phyloP scores from a whole-genome alignment of 2,797 vertebrate species.

The Valencia hispanica region DNA sequence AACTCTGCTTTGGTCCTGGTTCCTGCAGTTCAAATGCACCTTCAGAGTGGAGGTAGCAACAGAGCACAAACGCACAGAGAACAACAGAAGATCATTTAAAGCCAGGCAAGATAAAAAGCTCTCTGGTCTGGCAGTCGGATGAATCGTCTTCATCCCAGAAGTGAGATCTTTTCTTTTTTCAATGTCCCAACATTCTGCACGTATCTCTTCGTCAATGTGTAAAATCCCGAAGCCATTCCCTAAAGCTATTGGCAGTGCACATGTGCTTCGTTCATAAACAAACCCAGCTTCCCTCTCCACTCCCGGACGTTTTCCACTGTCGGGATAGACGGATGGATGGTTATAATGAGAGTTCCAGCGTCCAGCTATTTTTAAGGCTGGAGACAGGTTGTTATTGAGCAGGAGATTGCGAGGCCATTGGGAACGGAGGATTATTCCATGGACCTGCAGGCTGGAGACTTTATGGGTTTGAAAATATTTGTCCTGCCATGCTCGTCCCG shows the following conservation, averaged over 20 bases:
- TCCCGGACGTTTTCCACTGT: conserved; percentile 70
- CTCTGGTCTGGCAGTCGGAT: not conserved
- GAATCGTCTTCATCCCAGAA: not conserved
- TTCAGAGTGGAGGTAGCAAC: not conserved
- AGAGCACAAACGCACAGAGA: too few species aligned
- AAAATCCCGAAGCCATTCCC: conserved; percentile 44
- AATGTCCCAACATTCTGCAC: conserved; percentile 4
- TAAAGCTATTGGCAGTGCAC: conserved; percentile 44
- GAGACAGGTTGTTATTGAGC: conserved; percentile 71
- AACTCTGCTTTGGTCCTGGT: not conserved
- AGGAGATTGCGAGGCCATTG: conserved; percentile 70
- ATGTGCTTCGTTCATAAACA: conserved; percentile 63
- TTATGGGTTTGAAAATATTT: conserved; percentile 81
- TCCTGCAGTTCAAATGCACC: not conserved
- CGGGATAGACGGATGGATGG: conserved; percentile 61
- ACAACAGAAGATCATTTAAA: not conserved
- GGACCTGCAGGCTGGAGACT: conserved; percentile 72
- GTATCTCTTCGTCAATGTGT: conserved; percentile 39
- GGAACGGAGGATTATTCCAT: conserved; percentile 74
- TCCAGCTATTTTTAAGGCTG: conserved; percentile 72
- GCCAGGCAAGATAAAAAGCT: not conserved
- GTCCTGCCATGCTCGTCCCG: conserved; percentile 63
- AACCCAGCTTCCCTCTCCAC: conserved; percentile 50
- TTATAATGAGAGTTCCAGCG: conserved; percentile 78
- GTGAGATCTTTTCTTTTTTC: not conserved